phyloP scores from a whole-genome alignment of 2,797 vertebrate species.

The Enteromius unitaeniatus region DNA sequence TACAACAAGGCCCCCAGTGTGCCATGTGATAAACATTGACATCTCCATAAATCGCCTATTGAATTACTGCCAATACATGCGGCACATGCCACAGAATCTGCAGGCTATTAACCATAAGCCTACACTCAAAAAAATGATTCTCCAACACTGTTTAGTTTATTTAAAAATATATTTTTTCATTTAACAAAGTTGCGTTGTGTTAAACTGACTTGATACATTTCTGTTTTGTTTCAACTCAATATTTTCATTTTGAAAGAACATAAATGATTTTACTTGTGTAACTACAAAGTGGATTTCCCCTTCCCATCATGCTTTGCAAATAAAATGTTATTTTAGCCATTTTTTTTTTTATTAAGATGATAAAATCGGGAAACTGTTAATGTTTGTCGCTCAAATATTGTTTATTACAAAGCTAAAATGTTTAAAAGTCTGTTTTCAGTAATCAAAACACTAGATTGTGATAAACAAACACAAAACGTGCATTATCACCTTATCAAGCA shows the following conservation, averaged over 20 bases:
- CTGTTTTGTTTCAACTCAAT: too few species aligned
- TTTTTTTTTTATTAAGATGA: too few species aligned
- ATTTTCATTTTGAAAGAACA: too few species aligned
- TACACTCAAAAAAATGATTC: not conserved
- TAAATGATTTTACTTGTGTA: too few species aligned
- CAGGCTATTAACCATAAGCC: not conserved
- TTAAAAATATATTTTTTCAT: too few species aligned
- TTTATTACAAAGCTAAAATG: not conserved
- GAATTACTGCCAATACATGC: conserved; percentile 13
- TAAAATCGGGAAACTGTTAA: too few species aligned
- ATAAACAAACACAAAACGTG: not conserved
- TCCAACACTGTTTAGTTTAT: too few species aligned
- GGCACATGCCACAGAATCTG: not conserved
- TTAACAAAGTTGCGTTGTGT: too few species aligned
- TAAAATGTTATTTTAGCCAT: too few species aligned
- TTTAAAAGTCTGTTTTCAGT: not conserved
- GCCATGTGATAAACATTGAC: conserved; percentile 22
- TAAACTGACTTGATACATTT: too few species aligned
- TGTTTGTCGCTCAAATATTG: not conserved
- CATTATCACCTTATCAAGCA: not conserved
- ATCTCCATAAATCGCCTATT: conserved; percentile 44
- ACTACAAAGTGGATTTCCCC: too few species aligned
- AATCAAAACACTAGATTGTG: not conserved
- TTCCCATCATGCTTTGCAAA: too few species aligned
- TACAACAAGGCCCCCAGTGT: conserved; percentile 15